Evolutionary conservation across 92 coral and sea anemone genomes (phyloP).

Genomic region (Epizoanthus illoricatus): DNA sequence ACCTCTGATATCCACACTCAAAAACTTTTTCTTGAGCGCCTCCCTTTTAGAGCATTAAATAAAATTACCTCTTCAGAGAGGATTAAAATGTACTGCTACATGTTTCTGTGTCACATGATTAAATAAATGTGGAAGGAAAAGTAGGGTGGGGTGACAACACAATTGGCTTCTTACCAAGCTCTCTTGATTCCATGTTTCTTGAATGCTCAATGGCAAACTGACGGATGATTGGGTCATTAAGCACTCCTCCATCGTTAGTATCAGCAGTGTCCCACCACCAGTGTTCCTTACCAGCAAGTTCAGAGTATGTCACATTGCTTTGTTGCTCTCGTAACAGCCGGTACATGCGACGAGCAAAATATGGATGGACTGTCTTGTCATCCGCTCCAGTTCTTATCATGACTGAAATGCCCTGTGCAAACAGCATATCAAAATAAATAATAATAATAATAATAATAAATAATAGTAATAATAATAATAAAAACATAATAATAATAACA

Average conservation of each 20-base stretch:
- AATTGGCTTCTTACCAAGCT: background rate
- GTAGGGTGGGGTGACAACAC: too few species aligned
- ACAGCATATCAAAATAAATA: background rate
- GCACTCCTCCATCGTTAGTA: conserved; percentile 97
- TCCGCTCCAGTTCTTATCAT: conserved; percentile 89
- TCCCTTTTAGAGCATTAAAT: too few species aligned
- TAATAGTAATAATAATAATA: too few species aligned
- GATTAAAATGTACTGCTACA: too few species aligned
- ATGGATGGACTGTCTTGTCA: conserved; percentile 91
- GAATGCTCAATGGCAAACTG: conserved; percentile 78
- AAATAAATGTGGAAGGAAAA: too few species aligned
- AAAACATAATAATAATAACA: too few species aligned
- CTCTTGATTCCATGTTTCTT: conserved; percentile 28
- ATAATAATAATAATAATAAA: too few species aligned
- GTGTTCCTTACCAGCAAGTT: conserved; percentile 80
- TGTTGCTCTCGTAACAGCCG: conserved; percentile 83
- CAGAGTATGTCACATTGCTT: conserved; percentile 88
- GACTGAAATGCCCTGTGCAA: conserved; percentile 78
- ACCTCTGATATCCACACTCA: too few species aligned
- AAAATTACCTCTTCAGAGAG: too few species aligned
- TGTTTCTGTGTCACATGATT: too few species aligned
- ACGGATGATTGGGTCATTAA: conserved; percentile 91
- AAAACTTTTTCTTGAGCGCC: too few species aligned
- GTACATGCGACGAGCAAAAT: conserved; percentile 92
- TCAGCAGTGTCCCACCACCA: conserved; percentile 99